phyloP scores from a whole-genome alignment of 2,113 vertebrate species.

The Urocynchramus pylzowi region DNA sequence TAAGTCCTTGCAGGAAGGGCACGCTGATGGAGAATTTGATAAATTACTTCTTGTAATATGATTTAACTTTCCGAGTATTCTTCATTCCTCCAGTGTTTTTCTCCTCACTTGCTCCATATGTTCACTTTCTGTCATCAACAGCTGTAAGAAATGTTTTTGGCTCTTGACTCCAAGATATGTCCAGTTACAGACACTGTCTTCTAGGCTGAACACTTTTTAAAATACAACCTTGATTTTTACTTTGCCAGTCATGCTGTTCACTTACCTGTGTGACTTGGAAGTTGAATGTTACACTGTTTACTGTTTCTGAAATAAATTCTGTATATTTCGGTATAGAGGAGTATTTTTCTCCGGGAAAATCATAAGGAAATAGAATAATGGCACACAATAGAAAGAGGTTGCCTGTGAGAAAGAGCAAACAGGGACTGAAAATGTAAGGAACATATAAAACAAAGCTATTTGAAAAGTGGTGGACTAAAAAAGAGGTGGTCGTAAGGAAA shows the following conservation, averaged over 20 bases:
- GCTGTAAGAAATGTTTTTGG: slow-evolving; percentile 17
- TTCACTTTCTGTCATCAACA: slow-evolving; percentile 15
- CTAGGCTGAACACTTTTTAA: background rate
- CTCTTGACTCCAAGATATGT: background rate
- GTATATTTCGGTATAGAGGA: background rate
- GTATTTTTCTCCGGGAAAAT: background rate
- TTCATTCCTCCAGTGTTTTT: background rate
- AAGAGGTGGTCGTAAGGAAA: background rate
- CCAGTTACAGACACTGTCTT: background rate
- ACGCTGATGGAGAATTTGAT: background rate
- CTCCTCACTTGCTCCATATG: slow-evolving; percentile 24
- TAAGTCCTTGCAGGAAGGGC: background rate
- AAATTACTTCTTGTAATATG: background rate
- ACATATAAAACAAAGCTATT: background rate
- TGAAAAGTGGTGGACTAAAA: background rate
- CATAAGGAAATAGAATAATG: background rate
- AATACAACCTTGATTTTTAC: background rate
- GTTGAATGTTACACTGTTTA: background rate
- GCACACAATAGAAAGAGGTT: background rate
- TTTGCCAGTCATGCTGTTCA: background rate
- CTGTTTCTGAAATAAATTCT: background rate
- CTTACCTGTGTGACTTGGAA: background rate
- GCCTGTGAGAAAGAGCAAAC: background rate
- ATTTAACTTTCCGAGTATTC: slow-evolving; percentile 21
- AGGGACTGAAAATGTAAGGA: background rate